Evolutionary conservation across 2,888 invertebrate genomes (phyloP), one percentile per base, ranked within the genome.

Genomic region (Cephus pygmeus): DNA sequence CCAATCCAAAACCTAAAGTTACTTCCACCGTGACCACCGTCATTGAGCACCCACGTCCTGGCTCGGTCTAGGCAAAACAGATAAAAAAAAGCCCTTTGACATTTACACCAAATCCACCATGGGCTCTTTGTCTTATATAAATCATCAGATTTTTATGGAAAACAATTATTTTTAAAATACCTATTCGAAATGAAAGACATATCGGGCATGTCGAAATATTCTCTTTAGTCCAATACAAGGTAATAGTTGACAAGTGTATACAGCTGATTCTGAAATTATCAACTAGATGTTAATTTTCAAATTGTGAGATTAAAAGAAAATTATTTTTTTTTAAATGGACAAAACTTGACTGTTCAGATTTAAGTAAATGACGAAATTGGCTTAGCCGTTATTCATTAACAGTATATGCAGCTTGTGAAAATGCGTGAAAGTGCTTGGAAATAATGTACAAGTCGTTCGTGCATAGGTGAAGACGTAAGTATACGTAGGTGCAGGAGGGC

Each of bases 271-370:
- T 23, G 56, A 56, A 56, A 56, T 15, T 4, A 6, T 15, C 40
- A 15, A 15, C 15, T 15, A 15, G 40, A 40, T 15, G 40, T 40
- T 40, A 40, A 40, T 40, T 40, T 15, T 6, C 0, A 40, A 40
- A 40, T 15, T 15, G 1, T 2, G 40, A 1, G 15, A 6, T 15
- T 4, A 1, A 40, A 15, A 15, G 15, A 40, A 36, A 33, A 12
- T 56, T 35, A 36, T 68, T 76, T 74, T 15, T 34, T 34, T 36
- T 30, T 33, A 75, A 77, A 76, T 69, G 34, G 69, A 34, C 34
- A 73, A 75, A 79, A 80, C 79, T 23, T 56, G 2, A 56, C 9
- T 23, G 23, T 56, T 23, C 9, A 9, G 2, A 23, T 23, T 56
- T 9, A 23, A 56, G 9, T 23, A 23, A 23, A 23, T 23, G 6